Evolutionary conservation across 2,797 vertebrate species (phyloP), one percentile per base, ranked within the genome.

Genomic region (Urosaurus nigricauda): DNA sequence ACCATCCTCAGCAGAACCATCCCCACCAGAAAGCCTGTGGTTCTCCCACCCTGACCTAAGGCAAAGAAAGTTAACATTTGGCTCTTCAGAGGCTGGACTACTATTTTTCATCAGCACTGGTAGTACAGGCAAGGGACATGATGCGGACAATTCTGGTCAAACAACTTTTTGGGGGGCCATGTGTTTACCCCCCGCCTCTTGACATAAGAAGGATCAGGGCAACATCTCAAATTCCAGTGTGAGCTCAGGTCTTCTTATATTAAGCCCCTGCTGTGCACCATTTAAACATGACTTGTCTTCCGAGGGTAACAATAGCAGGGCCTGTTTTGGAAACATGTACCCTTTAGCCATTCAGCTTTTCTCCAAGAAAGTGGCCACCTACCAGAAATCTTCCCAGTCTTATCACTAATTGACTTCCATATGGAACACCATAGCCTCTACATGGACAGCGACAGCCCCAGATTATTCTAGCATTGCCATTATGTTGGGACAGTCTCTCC

Each of bases 401-500:
- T 40, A 35, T 21, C 58, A 75, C 26, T 32, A 83, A 56, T 37
- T 78, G 58, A 9, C 40, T 29, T 37, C 43, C 9, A 60, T n/a
- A n/a, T 32, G 51, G 87, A 65, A 63, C n/a, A 19, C n/a, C 68
- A 32, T 37, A 63, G 16, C 12, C 19, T 37, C 32, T 47, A 83
- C 77, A 47, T 32, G 58, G 43, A 68, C 68, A 43, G 80, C 0
- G 11, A 83, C 1, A 1, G 19, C 24, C 11, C 24, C 19, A 32
- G 47, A 68, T 88, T 68, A 68, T 83, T 78, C 60, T 70, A 70
- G 35, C 17, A 78, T 32, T n/a, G 47, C 16, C 21, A 29, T 32
- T 53, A 78, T 24, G n/a, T 91, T 83, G 87, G 91, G 91, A 87
- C 77, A 71, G 87, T 80, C 84, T 93, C 80, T 90, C 24, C 63